Evolutionary conservation across 2,888 invertebrate species (phyloP).

Genomic region (Apodemia mormo): DNA sequence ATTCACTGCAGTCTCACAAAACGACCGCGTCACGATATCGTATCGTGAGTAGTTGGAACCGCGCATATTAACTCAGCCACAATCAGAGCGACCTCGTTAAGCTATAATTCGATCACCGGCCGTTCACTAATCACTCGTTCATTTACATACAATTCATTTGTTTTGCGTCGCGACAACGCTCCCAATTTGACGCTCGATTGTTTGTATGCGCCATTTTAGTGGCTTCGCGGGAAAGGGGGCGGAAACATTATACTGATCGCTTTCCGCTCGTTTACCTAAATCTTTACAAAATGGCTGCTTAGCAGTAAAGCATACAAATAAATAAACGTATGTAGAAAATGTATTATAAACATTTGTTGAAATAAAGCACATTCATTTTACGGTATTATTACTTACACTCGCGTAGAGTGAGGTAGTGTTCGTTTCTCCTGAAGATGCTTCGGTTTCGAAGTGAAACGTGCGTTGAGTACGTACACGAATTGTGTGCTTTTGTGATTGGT

Average conservation of each 20-base stretch:
- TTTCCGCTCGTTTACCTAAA: not conserved
- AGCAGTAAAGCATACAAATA: not conserved
- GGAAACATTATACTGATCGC: conserved; percentile 24
- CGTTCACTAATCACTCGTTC: conserved; percentile 53
- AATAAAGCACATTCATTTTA: too few species aligned
- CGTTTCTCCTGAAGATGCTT: too few species aligned
- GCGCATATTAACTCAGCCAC: conserved; percentile 35
- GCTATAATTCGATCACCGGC: conserved; percentile 56
- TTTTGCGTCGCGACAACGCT: conserved; percentile 42
- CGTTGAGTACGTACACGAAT: too few species aligned
- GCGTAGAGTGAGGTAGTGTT: too few species aligned
- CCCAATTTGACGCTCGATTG: conserved; percentile 49
- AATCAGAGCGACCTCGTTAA: conserved; percentile 56
- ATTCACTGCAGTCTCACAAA: not conserved
- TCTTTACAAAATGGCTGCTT: not conserved
- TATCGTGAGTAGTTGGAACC: not conserved
- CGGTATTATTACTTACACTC: too few species aligned
- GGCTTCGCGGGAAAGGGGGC: conserved; percentile 31
- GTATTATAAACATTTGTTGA: too few species aligned
- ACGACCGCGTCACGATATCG: not conserved
- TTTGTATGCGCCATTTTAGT: conserved; percentile 48
- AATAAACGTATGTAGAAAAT: too few species aligned
- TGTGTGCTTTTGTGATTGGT: too few species aligned
- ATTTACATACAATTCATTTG: conserved; percentile 65
- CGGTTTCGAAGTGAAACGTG: too few species aligned